A percentile compares a stretch with the other conserved stretches of the same genome.
These are phyloP conservation scores for Heliconius charithonia DNA, from an alignment of 2,888 invertebrate species.

Conservation along the genomic window DNA sequence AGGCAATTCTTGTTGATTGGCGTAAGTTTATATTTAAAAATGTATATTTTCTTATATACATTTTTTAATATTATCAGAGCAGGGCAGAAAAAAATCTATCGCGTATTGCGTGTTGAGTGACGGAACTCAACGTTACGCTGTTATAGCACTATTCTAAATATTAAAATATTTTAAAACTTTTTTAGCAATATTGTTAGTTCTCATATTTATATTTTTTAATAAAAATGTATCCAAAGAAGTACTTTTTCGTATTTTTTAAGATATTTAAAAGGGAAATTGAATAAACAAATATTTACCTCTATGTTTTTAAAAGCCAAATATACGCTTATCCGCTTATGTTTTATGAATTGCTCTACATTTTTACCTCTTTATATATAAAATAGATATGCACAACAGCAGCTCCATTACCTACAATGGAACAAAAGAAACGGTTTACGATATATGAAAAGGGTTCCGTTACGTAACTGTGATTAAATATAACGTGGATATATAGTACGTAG, in stretches of 20 bases:
- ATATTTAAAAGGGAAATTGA: background rate
- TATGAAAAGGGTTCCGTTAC: conserved; percentile 23
- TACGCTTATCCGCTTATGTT: background rate
- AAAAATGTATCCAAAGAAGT: background rate
- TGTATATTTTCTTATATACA: no score
- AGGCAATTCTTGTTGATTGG: no score
- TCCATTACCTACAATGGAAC: conserved; percentile 21
- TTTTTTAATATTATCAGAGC: no score
- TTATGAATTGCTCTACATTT: background rate
- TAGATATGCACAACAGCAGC: conserved; percentile 16
- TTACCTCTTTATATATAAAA: conserved; percentile 15
- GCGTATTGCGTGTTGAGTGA: background rate
- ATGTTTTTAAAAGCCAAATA: background rate
- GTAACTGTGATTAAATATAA: conserved; percentile 6
- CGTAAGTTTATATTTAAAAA: no score
- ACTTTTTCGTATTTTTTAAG: background rate
- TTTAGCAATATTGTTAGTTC: background rate
- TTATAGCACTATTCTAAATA: background rate
- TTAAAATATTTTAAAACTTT: background rate
- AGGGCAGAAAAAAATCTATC: background rate
- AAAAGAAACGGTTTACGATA: conserved; percentile 22
- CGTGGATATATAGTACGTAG: no score
- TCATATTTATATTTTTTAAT: background rate
- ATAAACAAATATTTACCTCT: background rate
- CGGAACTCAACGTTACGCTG: background rate